phyloP scores from a whole-genome alignment of 2,888 invertebrate genomes.

The Phytoseiulus persimilis region DNA sequence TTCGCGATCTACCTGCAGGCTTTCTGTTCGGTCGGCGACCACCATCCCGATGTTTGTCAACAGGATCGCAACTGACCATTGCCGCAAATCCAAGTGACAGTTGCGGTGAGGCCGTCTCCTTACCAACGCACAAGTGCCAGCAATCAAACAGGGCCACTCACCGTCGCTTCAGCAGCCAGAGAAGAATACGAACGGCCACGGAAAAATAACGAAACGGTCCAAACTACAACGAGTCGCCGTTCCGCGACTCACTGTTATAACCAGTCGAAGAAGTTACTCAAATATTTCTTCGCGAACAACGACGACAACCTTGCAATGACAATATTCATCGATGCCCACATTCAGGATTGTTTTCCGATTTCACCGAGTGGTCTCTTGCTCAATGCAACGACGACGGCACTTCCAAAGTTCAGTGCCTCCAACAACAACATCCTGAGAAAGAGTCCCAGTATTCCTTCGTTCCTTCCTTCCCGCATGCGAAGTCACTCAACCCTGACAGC shows the following conservation, averaged over 20 bases:
- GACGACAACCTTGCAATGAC: not conserved
- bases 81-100: not conserved
- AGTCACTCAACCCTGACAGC: not conserved
- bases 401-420: not conserved
- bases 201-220: not conserved
- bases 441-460: not conserved
- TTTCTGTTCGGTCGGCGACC: not conserved
- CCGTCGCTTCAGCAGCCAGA: too few species aligned
- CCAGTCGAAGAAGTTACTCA: not conserved
- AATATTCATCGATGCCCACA: not conserved
- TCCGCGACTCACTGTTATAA: not conserved
- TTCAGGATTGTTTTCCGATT: not conserved
- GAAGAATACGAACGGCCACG: too few species aligned
- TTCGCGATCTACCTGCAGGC: not conserved
- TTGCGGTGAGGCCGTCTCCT: not conserved
- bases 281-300: not conserved
- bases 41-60: not conserved
- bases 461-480: not conserved
- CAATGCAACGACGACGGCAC: not conserved
- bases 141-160: not conserved
- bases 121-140: not conserved
- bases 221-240: not conserved
- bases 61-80: not conserved
- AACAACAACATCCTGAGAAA: not conserved
- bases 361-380: not conserved